Conservation (phyloP, 2,797 vertebrate species). For the Darevskia mixta region DNA sequence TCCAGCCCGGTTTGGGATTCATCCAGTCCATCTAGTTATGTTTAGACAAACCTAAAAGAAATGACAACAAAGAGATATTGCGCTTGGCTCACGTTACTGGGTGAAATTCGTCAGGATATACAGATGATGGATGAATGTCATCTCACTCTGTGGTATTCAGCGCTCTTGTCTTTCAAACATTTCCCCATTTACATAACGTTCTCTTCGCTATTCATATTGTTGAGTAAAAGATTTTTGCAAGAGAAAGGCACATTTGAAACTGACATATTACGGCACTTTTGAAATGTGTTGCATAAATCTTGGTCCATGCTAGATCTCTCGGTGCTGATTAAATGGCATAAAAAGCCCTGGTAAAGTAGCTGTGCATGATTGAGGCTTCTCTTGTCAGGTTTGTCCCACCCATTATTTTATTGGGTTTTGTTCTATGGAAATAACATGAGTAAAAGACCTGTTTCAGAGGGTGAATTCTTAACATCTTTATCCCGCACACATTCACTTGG, state of each 20-base stretch:
- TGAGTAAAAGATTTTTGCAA: neutral
- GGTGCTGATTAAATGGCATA: neutral
- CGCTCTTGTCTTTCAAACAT: neutral
- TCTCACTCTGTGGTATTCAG: neutral
- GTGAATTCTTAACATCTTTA: neutral
- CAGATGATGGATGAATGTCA: neutral
- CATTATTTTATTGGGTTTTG: constrained; percentile 2
- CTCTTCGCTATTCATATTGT: neutral
- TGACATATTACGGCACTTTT: neutral
- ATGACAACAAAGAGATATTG: too few species aligned
- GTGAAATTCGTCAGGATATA: neutral
- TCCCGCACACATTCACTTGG: neutral
- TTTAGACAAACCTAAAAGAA: neutral
- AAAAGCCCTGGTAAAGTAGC: neutral
- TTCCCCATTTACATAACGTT: neutral
- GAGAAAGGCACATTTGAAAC: neutral
- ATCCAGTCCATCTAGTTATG: too few species aligned
- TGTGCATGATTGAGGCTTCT: neutral
- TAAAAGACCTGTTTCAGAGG: neutral
- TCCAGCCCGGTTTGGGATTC: too few species aligned
- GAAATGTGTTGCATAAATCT: neutral
- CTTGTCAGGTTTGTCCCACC: neutral
- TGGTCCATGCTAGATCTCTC: neutral
- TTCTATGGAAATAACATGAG: neutral
- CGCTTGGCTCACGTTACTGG: too few species aligned